Conservation (phyloP, 2,113 vertebrate genomes). For the Gasterosteus aculeatus region DNA sequence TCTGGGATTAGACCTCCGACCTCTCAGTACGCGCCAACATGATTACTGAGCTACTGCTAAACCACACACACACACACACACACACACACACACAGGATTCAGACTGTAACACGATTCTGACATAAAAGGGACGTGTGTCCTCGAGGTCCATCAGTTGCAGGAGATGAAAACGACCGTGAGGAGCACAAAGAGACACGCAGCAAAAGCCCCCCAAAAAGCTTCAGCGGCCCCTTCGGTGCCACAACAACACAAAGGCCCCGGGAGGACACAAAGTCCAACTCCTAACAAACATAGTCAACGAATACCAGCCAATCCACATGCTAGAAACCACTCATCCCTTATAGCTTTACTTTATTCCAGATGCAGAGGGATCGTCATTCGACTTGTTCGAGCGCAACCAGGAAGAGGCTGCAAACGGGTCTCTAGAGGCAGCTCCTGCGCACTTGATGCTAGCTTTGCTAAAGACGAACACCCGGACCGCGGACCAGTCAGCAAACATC, state of each 20-base stretch:
- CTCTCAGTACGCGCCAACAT: constrained; percentile 1
- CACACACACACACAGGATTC: no score
- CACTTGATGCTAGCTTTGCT: neutral
- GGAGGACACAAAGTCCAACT: neutral
- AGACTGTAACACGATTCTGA: no score
- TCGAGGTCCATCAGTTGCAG: neutral
- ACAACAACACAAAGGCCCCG: neutral
- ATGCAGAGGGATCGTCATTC: neutral
- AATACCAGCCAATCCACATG: fast-evolving
- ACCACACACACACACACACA: no score
- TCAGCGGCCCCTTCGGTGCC: neutral
- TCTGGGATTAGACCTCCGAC: neutral
- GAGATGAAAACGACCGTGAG: neutral
- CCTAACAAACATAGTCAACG: neutral
- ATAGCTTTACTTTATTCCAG: neutral
- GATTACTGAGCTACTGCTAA: neutral
- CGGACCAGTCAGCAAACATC: neutral
- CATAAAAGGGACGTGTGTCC: no score
- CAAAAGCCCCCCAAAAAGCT: neutral
- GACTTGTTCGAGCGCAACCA: neutral
- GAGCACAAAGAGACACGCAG: constrained; percentile 5
- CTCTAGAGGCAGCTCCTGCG: no score
- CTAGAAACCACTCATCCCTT: neutral
- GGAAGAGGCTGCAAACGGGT: neutral
- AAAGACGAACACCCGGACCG: no score